Evolutionary conservation across 2,113 vertebrate species (phyloP).

Genomic region (Alexandromys fortis): DNA sequence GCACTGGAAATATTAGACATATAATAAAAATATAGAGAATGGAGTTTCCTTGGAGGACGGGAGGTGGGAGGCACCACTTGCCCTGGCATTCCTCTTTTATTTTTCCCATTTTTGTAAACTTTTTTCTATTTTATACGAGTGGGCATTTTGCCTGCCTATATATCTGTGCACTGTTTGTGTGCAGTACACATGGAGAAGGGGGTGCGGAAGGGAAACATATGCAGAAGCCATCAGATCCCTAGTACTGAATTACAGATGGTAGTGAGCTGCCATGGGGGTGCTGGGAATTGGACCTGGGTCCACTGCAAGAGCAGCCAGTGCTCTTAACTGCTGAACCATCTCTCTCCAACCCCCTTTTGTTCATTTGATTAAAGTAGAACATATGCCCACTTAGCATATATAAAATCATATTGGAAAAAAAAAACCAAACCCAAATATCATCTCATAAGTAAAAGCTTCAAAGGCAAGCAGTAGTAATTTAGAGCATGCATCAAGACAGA

Average conservation of each 20-base stretch:
- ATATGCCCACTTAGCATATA: not conserved
- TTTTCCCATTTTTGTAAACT: not conserved
- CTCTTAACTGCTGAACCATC: not conserved
- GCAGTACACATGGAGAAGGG: not conserved
- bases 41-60: not conserved
- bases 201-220: not conserved
- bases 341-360: not conserved
- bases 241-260: not conserved
- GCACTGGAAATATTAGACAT: not conserved
- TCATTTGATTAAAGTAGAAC: slow-evolving; percentile 24
- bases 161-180: not conserved
- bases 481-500: not conserved
- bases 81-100: not conserved
- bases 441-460: not conserved
- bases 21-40: not conserved
- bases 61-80: not conserved
- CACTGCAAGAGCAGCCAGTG: not conserved
- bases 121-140: not conserved
- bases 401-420: not conserved
- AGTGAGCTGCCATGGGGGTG: not conserved
- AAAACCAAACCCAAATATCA: not conserved
- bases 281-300: not conserved
- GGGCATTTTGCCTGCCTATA: not conserved
- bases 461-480: not conserved
- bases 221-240: not conserved